phyloP scores from a whole-genome alignment of 2,113 vertebrate genomes.

The Nibea albiflora region DNA sequence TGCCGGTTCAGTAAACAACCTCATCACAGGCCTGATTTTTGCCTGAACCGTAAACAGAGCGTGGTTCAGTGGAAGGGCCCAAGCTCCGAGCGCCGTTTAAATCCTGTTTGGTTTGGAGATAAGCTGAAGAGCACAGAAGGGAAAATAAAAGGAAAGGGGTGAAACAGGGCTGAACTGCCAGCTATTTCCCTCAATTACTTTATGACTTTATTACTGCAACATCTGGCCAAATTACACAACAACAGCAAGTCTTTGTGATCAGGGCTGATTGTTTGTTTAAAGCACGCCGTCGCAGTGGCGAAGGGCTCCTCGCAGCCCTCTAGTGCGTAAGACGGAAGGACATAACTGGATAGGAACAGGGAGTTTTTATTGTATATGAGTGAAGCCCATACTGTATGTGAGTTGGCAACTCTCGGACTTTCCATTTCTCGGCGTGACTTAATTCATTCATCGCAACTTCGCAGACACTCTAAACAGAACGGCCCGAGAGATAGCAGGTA shows the following conservation, averaged over 20 bases:
- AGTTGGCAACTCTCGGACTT: conserved; percentile 22
- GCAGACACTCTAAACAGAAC: not conserved
- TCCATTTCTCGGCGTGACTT: conserved; percentile 22
- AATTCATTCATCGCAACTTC: conserved; percentile 22
- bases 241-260: conserved; percentile 77
- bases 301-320: conserved; percentile 40
- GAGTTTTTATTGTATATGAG: conserved; percentile 17
- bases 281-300: conserved; percentile 60
- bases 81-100: conserved; percentile 73
- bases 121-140: conserved; percentile 79
- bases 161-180: conserved; percentile 77
- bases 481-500: not conserved
- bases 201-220: conserved; percentile 80
- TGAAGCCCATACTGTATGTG: conserved; percentile 2
- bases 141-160: conserved; percentile 70
- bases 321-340: conserved; percentile 28
- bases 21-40: conserved; percentile 80
- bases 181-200: conserved; percentile 82
- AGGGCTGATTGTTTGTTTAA: conserved; percentile 73
- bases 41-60: conserved; percentile 79
- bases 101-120: conserved; percentile 85
- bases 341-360: conserved; percentile 1
- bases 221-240: conserved; percentile 84
- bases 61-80: conserved; percentile 77
- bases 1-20: conserved; percentile 76